Evolutionary conservation across 2,888 invertebrate species (phyloP).

Genomic region (Diarsia rubi): DNA sequence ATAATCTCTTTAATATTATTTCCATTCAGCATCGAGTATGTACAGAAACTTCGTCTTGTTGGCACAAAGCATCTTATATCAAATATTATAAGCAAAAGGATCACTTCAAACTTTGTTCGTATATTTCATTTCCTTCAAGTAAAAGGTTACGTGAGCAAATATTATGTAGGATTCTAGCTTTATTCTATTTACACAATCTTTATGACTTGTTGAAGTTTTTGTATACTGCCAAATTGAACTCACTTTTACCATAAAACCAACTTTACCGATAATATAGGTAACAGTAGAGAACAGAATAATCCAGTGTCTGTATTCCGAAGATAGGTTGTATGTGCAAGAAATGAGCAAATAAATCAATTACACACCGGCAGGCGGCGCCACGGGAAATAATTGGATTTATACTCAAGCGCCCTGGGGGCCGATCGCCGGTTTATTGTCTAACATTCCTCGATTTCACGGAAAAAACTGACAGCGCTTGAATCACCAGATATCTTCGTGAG

Average conservation of each 20-base stretch:
- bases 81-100: conserved; percentile 46
- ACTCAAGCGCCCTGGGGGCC: conserved; percentile 81
- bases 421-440: conserved; percentile 83
- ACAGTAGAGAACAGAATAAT: conserved; percentile 66
- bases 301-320: conserved; percentile 70
- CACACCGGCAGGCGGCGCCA: conserved; percentile 81
- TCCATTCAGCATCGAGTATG: conserved; percentile 20
- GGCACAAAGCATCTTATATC: conserved; percentile 22
- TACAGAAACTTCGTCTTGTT: conserved; percentile 10
- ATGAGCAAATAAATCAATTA: conserved; percentile 89
- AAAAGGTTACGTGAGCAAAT: conserved; percentile 47
- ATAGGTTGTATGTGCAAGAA: conserved; percentile 79
- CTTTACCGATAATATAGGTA: conserved; percentile 53
- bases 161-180: conserved; percentile 43
- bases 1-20: conserved; percentile 30
- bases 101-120: conserved; percentile 52
- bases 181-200: conserved; percentile 53
- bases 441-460: conserved; percentile 77
- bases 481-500: conserved; percentile 68
- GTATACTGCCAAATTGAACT: conserved; percentile 25
- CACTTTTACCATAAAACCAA: conserved; percentile 32
- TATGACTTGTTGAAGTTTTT: conserved; percentile 37
- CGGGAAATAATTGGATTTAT: conserved; percentile 88
- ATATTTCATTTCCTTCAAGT: conserved; percentile 51
- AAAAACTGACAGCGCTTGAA: conserved; percentile 74